phyloP scores from a whole-genome alignment of 2,888 invertebrate genomes.

The Sipha maydis region DNA sequence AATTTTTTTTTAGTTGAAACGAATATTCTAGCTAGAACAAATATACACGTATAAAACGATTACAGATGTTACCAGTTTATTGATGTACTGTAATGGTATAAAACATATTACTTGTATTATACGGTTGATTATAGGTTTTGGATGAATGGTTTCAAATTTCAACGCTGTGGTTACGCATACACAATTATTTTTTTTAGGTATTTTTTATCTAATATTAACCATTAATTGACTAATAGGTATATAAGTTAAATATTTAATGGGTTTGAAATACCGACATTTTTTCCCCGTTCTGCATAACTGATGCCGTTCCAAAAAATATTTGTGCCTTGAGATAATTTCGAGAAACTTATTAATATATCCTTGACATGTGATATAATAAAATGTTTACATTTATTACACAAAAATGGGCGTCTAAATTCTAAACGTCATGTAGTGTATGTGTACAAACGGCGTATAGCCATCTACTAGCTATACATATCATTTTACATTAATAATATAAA shows the following conservation, averaged over 20 bases:
- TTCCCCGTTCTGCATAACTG: not conserved
- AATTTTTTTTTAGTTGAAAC: not conserved
- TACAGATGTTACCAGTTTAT: not conserved
- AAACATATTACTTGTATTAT: slow-evolving; percentile 25
- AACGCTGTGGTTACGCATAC: not conserved
- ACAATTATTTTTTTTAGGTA: slow-evolving; percentile 1
- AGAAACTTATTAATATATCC: slow-evolving; percentile 8
- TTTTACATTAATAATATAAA: too few species aligned
- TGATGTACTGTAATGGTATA: not conserved
- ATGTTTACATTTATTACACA: not conserved
- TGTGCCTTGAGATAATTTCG: slow-evolving; percentile 8
- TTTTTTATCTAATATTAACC: not conserved
- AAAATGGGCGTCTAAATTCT: not conserved
- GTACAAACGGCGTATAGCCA: too few species aligned
- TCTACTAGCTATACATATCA: too few species aligned
- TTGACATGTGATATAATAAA: slow-evolving; percentile 9
- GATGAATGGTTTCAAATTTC: slow-evolving; percentile 18
- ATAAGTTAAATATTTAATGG: not conserved
- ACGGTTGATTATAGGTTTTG: slow-evolving; percentile 43
- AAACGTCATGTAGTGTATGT: not conserved
- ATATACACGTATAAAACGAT: not conserved
- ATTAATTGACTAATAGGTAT: not conserved
- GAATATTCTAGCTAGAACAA: not conserved
- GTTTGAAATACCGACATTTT: not conserved
- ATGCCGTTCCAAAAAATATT: slow-evolving; percentile 11